These are phyloP conservation scores for Zaprionus obscuricornis DNA, from an alignment of 2,888 invertebrate species.

Conservation along the genomic window DNA sequence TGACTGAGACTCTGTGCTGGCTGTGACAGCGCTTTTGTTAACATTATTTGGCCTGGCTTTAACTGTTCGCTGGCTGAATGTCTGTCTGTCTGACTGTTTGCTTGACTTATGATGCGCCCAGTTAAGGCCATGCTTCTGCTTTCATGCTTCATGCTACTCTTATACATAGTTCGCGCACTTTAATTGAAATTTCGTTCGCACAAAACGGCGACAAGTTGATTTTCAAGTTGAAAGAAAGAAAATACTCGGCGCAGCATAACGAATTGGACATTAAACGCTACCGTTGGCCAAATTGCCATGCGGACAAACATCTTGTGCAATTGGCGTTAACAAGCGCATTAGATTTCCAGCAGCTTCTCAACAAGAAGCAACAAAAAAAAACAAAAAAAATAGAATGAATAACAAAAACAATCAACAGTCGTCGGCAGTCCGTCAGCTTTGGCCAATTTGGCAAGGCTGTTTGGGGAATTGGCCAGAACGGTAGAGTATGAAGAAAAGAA, in stretches of 20 bases:
- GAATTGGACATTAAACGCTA: conserved; percentile 80
- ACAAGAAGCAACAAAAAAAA: neutral
- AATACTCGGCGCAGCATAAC: conserved; percentile 67
- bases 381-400: too few species aligned
- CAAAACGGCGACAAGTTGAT: conserved; percentile 70
- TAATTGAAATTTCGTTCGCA: conserved; percentile 61
- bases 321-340: conserved; percentile 79
- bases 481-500: conserved; percentile 45
- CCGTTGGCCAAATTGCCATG: conserved; percentile 78
- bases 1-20: conserved; percentile 28
- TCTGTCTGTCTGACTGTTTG: conserved; percentile 13
- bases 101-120: conserved; percentile 48
- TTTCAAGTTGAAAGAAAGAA: too few species aligned
- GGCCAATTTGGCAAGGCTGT: conserved; percentile 77
- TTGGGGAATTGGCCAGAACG: conserved; percentile 66
- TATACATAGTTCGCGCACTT: conserved; percentile 30
- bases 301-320: conserved; percentile 57
- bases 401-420: conserved; percentile 6
- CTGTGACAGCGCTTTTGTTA: conserved; percentile 70
- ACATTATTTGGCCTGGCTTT: conserved; percentile 52
- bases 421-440: conserved; percentile 54
- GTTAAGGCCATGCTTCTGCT: conserved; percentile 22
- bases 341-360: conserved; percentile 66
- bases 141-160: neutral
- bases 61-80: too few species aligned